Percentiles rank a stretch among this genome's conserved stretches.
phyloP scores from a whole-genome alignment of 2,113 vertebrate species.

The Telmatochromis sp. region DNA sequence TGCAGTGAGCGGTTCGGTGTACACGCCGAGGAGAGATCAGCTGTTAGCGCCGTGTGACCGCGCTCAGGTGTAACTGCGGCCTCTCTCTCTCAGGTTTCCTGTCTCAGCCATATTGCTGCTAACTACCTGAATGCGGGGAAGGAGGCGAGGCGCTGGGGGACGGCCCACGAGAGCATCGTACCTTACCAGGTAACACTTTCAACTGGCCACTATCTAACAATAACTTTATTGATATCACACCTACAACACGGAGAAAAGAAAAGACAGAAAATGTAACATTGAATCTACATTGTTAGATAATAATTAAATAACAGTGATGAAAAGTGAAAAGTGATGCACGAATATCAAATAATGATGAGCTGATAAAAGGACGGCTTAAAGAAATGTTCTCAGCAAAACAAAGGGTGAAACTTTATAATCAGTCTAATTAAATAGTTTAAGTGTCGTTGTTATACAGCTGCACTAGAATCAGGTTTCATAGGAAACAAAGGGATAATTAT shows the following conservation, averaged over 20 bases:
- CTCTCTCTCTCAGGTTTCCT: constrained; percentile 67
- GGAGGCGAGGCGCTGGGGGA: constrained; percentile 60
- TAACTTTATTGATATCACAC: not conserved
- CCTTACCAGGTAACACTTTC: constrained; percentile 53
- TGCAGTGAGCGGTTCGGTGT: not conserved
- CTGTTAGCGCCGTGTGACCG: not conserved
- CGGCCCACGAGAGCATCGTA: constrained; percentile 64
- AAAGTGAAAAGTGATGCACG: not conserved
- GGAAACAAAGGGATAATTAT: not conserved
- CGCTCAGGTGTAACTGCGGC: not conserved
- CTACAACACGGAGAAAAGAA: not conserved
- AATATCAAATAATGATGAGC: not conserved
- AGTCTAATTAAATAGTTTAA: not conserved
- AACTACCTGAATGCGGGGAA: constrained; percentile 57
- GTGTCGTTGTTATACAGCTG: not conserved
- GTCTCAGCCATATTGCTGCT: constrained; percentile 57
- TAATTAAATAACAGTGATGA: fast-evolving
- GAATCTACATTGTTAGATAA: fast-evolving
- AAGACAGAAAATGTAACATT: not conserved
- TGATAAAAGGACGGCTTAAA: fast-evolving
- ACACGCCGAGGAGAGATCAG: not conserved
- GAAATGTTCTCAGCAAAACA: not conserved
- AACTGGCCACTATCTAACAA: not conserved
- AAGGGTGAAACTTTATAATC: not conserved
- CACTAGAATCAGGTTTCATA: not conserved